A percentile compares a stretch with the other conserved stretches of the same genome.
These are phyloP conservation scores for Saccopteryx bilineata DNA, from an alignment of 2,113 vertebrate species.

Conservation along the genomic window DNA sequence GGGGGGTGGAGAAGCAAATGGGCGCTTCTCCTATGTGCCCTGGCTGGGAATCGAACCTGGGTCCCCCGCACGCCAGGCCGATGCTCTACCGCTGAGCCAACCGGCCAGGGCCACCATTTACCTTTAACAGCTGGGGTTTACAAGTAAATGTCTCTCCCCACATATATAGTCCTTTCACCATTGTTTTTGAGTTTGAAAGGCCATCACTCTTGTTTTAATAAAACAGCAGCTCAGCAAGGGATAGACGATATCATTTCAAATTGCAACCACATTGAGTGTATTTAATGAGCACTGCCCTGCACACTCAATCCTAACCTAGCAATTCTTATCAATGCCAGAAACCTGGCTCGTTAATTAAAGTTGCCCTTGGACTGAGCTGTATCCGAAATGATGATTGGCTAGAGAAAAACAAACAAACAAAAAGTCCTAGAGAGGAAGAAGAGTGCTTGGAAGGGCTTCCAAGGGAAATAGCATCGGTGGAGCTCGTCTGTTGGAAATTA, in stretches of 20 bases:
- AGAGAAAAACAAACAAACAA: slow-evolving; percentile 38
- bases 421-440: not conserved
- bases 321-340: slow-evolving; percentile 78
- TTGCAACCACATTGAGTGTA: slow-evolving; percentile 63
- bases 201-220: not conserved
- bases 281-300: slow-evolving; percentile 76
- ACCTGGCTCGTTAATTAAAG: slow-evolving; percentile 83
- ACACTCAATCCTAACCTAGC: slow-evolving; percentile 61
- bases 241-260: slow-evolving; percentile 64
- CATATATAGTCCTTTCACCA: not conserved
- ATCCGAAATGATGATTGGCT: slow-evolving; percentile 67
- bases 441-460: not conserved
- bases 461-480: not conserved
- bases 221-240: slow-evolving; percentile 45
- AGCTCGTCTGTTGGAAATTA: slow-evolving; percentile 8
- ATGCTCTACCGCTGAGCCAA: no score
- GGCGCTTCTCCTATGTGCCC: no score
- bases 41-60: no score
- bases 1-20: no score
- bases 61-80: no score
- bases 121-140: not conserved
- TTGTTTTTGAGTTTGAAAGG: slow-evolving; percentile 39
- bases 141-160: not conserved
- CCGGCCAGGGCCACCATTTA: no score
- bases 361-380: slow-evolving; percentile 72